These are phyloP conservation scores for Tiliqua scincoides DNA, from an alignment of 2,113 vertebrate species.

Conservation along the genomic window DNA sequence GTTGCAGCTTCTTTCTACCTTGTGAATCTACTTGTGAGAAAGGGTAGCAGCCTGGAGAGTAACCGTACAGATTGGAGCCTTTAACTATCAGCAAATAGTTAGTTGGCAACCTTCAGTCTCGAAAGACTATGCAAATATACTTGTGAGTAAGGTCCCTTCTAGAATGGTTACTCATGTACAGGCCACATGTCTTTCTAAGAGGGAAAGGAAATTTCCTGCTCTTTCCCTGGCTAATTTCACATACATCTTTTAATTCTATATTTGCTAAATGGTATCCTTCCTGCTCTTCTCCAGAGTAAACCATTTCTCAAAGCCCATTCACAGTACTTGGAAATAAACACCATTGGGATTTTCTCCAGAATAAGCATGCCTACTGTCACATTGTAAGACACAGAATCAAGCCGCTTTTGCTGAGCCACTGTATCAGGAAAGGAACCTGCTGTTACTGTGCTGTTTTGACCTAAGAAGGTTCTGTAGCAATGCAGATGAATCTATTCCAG, in stretches of 20 bases:
- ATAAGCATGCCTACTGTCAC: not conserved
- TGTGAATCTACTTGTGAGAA: not conserved
- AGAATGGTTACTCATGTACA: not conserved
- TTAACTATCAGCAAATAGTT: not conserved
- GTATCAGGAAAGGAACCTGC: conserved; percentile 7
- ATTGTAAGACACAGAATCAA: not conserved
- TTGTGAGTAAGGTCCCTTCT: not conserved
- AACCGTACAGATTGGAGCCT: not conserved
- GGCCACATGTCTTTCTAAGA: not conserved
- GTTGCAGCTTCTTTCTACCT: not conserved
- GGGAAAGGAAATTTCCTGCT: not conserved
- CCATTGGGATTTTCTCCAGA: not conserved
- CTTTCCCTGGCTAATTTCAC: not conserved
- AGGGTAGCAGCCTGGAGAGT: not conserved
- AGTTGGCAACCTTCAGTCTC: no score
- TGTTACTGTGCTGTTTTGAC: conserved; percentile 28
- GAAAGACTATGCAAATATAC: no score
- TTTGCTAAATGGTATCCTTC: not conserved
- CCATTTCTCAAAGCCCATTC: not conserved
- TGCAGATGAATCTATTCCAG: conserved; percentile 38
- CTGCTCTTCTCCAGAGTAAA: not conserved
- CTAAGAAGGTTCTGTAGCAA: conserved; percentile 21
- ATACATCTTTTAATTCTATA: not conserved
- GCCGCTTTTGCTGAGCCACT: not conserved
- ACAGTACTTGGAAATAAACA: not conserved